Base-by-base conservation (phyloP, 1,140 invertebrate genomes). In the Apocrypta bakeri region DNA sequence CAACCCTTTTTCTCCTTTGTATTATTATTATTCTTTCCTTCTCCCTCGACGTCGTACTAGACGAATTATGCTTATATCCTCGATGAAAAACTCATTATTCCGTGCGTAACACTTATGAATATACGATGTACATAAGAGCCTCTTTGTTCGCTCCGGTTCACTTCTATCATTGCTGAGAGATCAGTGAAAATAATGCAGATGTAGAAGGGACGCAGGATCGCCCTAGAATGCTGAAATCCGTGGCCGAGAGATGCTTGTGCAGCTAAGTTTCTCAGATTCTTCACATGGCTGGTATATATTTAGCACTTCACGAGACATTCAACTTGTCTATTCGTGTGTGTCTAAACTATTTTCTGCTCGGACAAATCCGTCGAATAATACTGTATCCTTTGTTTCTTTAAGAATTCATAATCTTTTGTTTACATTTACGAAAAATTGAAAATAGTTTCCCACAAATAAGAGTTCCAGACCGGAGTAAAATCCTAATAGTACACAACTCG, bases 251-350 rank as follows among this genome's bases (percentile, higher is more conserved):
- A 48, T 17, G 14, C 14, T 17, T 17, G 42, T 48, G 42, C 25
- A 42, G 27, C 8, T 31, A 69, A 80, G 79, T 75, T 75, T 81
- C 37, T 74, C 56, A 37, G 27, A 81, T 81, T 81, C 80, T 31
- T 76, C 27, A 73, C 71, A 68, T 42, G 40, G 33, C 33, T 25
- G 24, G 29, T 71, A 25, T 48, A 48, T 33, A 29, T 73, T 33
- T 24, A 24, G 31, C 63, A 11, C 63, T 29, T 29, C 24, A 25
- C 63, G 9, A 29, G 31, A 29, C 21, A 17, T 14, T 66, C 24
- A 21, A 31, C 29, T 31, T 12, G 68, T 56, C 29, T 14, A 25
- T 31, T 31, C 31, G 31, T 7, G 68, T 21, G 14, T 29, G 25
- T 66, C 9, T 66, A 29, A 66, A 27, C 64, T 66, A 7, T 25